phyloP scores from a whole-genome alignment of 2,113 vertebrate species.

The Motacilla tschutschensis region DNA sequence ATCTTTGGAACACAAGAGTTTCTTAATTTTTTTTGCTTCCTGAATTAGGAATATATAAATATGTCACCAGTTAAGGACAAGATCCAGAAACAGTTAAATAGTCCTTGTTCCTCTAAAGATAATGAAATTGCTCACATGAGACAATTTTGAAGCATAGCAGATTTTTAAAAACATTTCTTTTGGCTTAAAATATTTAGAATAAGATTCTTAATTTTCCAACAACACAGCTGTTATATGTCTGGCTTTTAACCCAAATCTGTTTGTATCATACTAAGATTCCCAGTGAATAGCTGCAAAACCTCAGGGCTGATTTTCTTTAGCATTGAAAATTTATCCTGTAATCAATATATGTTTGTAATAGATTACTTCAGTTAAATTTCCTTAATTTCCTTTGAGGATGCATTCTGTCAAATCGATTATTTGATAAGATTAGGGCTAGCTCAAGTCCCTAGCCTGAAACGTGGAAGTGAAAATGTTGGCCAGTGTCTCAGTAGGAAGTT shows the following conservation, averaged over 20 bases:
- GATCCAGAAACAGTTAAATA: conserved; percentile 4
- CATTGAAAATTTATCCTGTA: background rate
- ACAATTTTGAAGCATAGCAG: conserved; percentile 4
- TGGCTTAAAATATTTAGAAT: conserved; percentile 41
- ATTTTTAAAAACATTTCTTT: background rate
- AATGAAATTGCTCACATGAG: background rate
- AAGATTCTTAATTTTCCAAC: conserved; percentile 6
- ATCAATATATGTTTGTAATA: background rate
- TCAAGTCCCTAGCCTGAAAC: background rate
- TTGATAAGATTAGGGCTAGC: background rate
- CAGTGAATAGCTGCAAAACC: conserved; percentile 2
- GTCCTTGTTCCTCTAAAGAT: background rate
- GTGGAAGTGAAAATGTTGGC: background rate
- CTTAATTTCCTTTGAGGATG: background rate
- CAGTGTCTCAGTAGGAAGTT: background rate
- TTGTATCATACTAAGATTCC: background rate
- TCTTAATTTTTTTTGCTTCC: background rate
- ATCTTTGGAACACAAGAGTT: background rate
- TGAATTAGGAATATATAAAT: background rate
- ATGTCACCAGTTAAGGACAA: background rate
- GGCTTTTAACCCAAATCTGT: conserved; percentile 26
- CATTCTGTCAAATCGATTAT: background rate
- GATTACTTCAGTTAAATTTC: background rate
- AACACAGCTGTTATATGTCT: conserved; percentile 42
- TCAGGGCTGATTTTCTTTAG: background rate